Evolutionary conservation across 2,888 invertebrate genomes (phyloP).

Genomic region (Penaeus monodon): DNA sequence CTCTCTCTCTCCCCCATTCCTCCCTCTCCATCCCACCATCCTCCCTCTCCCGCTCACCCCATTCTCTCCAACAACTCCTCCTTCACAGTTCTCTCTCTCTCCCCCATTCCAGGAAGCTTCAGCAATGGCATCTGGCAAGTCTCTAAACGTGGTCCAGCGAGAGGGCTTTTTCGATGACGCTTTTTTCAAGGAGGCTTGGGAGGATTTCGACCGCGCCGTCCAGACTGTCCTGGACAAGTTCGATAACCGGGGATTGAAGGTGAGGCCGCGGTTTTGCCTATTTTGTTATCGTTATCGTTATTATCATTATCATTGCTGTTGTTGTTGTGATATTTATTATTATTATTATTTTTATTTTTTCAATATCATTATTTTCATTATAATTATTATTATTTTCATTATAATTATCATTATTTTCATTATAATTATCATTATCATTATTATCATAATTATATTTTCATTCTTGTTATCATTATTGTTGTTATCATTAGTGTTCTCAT

Average conservation of each 20-base stretch:
- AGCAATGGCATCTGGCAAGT: slow-evolving; percentile 28
- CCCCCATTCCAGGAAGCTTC: neutral
- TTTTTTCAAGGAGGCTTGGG: slow-evolving; percentile 60
- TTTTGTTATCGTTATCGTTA: too few species aligned
- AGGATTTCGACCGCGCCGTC: slow-evolving; percentile 61
- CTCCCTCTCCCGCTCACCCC: neutral
- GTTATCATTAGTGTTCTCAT: too few species aligned
- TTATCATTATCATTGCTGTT: too few species aligned
- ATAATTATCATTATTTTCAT: too few species aligned
- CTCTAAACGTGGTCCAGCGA: slow-evolving; percentile 45
- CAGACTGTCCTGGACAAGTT: slow-evolving; percentile 59
- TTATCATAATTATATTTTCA: too few species aligned
- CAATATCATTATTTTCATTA: too few species aligned
- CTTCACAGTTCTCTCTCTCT: neutral
- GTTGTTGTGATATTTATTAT: too few species aligned
- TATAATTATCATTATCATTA: too few species aligned
- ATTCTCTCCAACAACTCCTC: neutral
- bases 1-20: neutral
- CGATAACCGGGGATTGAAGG: slow-evolving; percentile 51
- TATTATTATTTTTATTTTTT: too few species aligned
- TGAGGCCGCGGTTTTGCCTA: neutral
- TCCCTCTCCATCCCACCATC: neutral
- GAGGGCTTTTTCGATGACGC: slow-evolving; percentile 59
- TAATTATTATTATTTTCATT: too few species aligned
- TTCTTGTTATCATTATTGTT: too few species aligned